Evolutionary conservation across 2,113 vertebrate genomes (phyloP).

Genomic region (Urocitellus parryii): DNA sequence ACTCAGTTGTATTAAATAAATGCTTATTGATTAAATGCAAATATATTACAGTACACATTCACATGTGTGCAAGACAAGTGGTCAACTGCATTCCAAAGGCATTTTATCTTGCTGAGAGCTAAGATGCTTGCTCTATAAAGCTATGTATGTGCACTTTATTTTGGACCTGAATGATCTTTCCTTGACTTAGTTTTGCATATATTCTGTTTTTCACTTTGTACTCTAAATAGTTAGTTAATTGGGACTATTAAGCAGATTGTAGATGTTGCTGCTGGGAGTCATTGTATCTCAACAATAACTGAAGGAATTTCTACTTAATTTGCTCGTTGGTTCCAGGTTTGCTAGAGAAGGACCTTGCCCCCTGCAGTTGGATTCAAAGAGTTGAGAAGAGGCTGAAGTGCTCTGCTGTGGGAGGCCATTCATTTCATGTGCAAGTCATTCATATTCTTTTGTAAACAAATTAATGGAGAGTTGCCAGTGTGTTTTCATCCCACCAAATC

Average conservation of each 20-base stretch:
- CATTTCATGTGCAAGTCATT: slow-evolving; percentile 70
- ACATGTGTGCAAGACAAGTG: not conserved
- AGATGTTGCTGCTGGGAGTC: slow-evolving; percentile 37
- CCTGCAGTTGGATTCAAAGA: slow-evolving; percentile 64
- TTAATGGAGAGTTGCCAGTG: slow-evolving; percentile 78
- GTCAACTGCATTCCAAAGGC: not conserved
- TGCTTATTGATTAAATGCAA: not conserved
- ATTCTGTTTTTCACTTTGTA: slow-evolving; percentile 44
- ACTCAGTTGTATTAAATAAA: not conserved
- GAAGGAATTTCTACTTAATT: slow-evolving; percentile 39
- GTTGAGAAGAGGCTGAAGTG: not conserved
- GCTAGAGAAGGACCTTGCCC: slow-evolving; percentile 43
- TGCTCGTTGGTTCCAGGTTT: slow-evolving; percentile 3
- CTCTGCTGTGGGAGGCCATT: slow-evolving; percentile 42
- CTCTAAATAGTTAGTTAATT: slow-evolving; percentile 60
- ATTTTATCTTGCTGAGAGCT: not conserved
- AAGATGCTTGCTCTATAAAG: slow-evolving; percentile 24
- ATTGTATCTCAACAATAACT: slow-evolving; percentile 8
- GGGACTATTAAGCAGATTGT: slow-evolving; percentile 54
- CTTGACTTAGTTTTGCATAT: not conserved
- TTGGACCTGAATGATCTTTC: not conserved
- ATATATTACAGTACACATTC: not conserved
- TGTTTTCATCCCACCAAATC: slow-evolving; percentile 81
- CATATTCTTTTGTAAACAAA: slow-evolving; percentile 83
- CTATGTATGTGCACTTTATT: slow-evolving; percentile 41